These are phyloP conservation scores for Conops quadrifasciatus DNA, from an alignment of 2,888 invertebrate genomes.

Conservation along the genomic window DNA sequence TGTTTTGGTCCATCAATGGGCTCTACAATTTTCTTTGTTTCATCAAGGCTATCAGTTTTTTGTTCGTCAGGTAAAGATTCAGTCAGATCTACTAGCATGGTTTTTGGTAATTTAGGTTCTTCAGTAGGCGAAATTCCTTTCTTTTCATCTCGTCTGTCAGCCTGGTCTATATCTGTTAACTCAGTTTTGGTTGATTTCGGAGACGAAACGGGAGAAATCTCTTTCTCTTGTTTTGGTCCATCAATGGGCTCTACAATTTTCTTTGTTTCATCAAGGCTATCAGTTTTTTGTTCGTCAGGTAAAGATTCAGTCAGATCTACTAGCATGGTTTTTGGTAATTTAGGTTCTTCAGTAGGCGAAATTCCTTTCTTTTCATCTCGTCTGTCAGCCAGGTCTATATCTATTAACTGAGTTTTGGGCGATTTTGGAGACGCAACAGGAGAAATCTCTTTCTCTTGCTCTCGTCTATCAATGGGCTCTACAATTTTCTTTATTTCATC, in stretches of 20 bases:
- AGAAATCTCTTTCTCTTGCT: not conserved
- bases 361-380: not conserved
- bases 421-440: no score
- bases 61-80: not conserved
- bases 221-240: no score
- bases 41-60: not conserved
- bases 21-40: not conserved
- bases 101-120: slow-evolving; percentile 19
- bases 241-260: not conserved
- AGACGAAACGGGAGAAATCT: no score
- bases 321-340: not conserved
- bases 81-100: not conserved
- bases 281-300: no score
- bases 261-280: not conserved
- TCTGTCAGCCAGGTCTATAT: not conserved
- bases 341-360: not conserved
- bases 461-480: not conserved
- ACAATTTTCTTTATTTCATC: not conserved
- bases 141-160: not conserved
- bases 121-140: not conserved
- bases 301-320: not conserved
- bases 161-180: not conserved
- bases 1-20: not conserved
- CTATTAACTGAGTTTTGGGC: slow-evolving; percentile 15
- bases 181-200: no score